These are phyloP conservation scores for Cyprinus carpio DNA, from an alignment of 2,113 vertebrate species.

Conservation along the genomic window DNA sequence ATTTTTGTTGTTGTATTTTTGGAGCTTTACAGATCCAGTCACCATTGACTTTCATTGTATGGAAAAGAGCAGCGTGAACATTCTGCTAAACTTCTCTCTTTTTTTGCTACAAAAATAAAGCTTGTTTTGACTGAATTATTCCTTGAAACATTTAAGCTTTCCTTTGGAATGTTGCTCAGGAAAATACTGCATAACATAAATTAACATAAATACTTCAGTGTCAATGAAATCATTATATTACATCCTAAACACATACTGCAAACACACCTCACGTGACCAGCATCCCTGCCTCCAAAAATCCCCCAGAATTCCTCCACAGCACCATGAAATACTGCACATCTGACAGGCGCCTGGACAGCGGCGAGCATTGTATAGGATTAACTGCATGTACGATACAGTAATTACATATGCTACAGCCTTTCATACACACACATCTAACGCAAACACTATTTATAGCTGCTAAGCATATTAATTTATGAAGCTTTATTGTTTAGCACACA, in stretches of 20 bases:
- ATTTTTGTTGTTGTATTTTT: too few relatives aligned
- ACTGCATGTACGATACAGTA: constrained; percentile 68
- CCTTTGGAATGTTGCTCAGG: not conserved
- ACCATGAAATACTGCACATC: constrained; percentile 42
- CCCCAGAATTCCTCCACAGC: not conserved
- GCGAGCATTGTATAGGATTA: constrained; percentile 63
- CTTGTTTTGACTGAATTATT: too few relatives aligned
- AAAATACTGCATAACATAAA: not conserved
- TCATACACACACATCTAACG: constrained; percentile 62
- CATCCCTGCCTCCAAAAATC: not conserved
- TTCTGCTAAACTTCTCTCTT: not conserved
- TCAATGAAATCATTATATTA: not conserved
- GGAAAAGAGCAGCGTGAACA: too few relatives aligned
- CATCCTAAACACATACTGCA: not conserved
- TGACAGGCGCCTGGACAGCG: constrained; percentile 55
- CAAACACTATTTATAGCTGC: constrained; percentile 75
- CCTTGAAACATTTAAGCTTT: too few relatives aligned
- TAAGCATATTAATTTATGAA: constrained; percentile 75
- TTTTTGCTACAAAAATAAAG: not conserved
- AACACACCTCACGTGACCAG: not conserved
- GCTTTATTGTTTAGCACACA: constrained; percentile 71
- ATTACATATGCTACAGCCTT: constrained; percentile 62
- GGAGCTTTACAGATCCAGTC: too few relatives aligned
- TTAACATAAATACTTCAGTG: not conserved
- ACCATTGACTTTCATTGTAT: too few relatives aligned